These are phyloP conservation scores for Meloidogyne hapla DNA, from an alignment of 1,140 invertebrate species.

Conservation along the genomic window DNA sequence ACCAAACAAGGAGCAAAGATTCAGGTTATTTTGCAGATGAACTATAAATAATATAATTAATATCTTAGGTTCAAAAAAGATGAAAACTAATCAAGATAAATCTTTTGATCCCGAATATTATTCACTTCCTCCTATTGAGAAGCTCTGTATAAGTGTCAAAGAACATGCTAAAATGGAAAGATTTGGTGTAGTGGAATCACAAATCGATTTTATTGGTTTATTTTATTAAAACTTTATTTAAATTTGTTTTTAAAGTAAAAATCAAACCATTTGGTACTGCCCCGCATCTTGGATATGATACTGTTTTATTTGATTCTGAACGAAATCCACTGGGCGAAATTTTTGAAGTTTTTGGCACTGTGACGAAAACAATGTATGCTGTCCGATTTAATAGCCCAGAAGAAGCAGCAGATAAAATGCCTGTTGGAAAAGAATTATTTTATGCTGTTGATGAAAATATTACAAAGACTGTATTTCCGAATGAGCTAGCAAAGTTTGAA, in stretches of 20 bases:
- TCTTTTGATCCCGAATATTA: slow-evolving; percentile 43
- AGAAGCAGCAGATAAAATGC: slow-evolving; percentile 30
- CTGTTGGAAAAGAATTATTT: slow-evolving; percentile 36
- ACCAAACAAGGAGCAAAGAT: background rate
- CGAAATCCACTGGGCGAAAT: slow-evolving; percentile 41
- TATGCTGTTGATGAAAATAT: slow-evolving; percentile 33
- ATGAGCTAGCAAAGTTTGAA: slow-evolving; percentile 42
- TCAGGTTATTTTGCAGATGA: background rate
- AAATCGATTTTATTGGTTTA: slow-evolving; percentile 48
- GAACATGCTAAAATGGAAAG: slow-evolving; percentile 32
- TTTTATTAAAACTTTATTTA: slow-evolving; percentile 20
- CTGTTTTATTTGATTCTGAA: slow-evolving; percentile 44
- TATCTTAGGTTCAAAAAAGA: background rate
- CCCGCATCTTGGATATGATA: slow-evolving; percentile 46
- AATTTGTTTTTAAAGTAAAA: slow-evolving; percentile 32
- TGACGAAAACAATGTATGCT: slow-evolving; percentile 41
- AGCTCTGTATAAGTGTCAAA: slow-evolving; percentile 40
- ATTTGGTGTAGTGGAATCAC: slow-evolving; percentile 42
- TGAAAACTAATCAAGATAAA: slow-evolving; percentile 12
- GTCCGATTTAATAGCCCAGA: slow-evolving; percentile 43
- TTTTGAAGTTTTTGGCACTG: slow-evolving; percentile 48
- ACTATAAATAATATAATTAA: background rate
- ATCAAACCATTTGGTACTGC: slow-evolving; percentile 34
- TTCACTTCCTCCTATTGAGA: slow-evolving; percentile 35
- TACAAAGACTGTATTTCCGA: slow-evolving; percentile 41